Percentiles rank a stretch among this genome's conserved stretches.
phyloP scores from a whole-genome alignment of 2,797 vertebrate genomes.

The Carcharodon carcharias region DNA sequence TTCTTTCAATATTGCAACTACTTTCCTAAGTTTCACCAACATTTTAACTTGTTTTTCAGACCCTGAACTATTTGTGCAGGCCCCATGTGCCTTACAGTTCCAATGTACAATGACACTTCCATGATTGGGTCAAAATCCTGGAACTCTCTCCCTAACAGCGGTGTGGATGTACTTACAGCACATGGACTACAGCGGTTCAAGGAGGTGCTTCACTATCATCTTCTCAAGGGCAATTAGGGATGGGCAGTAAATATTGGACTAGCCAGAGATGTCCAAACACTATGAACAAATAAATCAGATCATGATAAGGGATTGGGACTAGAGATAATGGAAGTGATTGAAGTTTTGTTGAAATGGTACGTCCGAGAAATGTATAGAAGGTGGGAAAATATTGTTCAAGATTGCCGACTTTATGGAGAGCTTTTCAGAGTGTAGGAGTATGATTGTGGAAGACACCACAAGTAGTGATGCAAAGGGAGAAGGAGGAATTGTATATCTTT shows the following conservation, averaged over 20 bases:
- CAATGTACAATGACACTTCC: too few species aligned
- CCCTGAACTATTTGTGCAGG: not conserved
- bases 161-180: too few species aligned
- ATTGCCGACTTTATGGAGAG: not conserved
- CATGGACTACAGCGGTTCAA: too few species aligned
- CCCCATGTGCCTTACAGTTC: not conserved
- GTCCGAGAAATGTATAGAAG: not conserved
- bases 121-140: too few species aligned
- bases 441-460: not conserved
- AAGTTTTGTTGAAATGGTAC: not conserved
- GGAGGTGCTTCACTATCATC: too few species aligned
- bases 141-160: too few species aligned
- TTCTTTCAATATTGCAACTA: not conserved
- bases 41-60: constrained; percentile 18
- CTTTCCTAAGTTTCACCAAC: not conserved
- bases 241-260: too few species aligned
- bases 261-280: too few species aligned
- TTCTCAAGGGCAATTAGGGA: too few species aligned
- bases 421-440: not conserved
- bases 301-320: not conserved
- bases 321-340: not conserved
- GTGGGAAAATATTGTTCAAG: not conserved
- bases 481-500: not conserved
- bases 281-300: too few species aligned
- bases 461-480: not conserved